A percentile compares a stretch with the other conserved stretches of the same genome.
Conservation (phyloP, 2,888 invertebrate species). For the Neoaliturus tenellus region DNA sequence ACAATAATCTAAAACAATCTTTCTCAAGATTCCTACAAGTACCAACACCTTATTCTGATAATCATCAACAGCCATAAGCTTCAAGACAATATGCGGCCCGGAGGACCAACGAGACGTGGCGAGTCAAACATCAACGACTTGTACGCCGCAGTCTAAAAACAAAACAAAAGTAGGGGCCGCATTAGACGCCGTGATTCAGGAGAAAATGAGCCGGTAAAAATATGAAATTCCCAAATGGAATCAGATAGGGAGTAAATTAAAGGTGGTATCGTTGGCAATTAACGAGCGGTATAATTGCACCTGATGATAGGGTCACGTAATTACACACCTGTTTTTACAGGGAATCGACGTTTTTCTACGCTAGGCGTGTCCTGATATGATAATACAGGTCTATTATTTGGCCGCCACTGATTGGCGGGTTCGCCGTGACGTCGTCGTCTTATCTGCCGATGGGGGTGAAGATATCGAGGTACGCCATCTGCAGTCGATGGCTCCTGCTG, state of each 20-base stretch:
- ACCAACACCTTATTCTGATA: too few relatives aligned
- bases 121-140: background rate
- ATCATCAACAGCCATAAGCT: too few relatives aligned
- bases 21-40: too few relatives aligned
- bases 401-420: conserved; percentile 24
- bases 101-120: background rate
- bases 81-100: too few relatives aligned
- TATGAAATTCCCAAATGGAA: conserved; percentile 46
- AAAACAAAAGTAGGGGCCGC: conserved; percentile 11
- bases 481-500: background rate
- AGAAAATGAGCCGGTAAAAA: conserved; percentile 35
- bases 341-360: conserved; percentile 49
- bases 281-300: conserved; percentile 11
- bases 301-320: conserved; percentile 39
- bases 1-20: too few relatives aligned
- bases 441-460: conserved; percentile 15
- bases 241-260: conserved; percentile 50
- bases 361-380: conserved; percentile 50
- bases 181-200: conserved; percentile 29
- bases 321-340: conserved; percentile 47
- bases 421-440: background rate
- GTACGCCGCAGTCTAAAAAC: background rate
- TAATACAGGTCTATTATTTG: conserved; percentile 48
- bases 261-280: conserved; percentile 40
- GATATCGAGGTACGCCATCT: conserved; percentile 1